Base-by-base conservation (phyloP, 2,888 invertebrate genomes). In the Chloroclysta siterata region DNA sequence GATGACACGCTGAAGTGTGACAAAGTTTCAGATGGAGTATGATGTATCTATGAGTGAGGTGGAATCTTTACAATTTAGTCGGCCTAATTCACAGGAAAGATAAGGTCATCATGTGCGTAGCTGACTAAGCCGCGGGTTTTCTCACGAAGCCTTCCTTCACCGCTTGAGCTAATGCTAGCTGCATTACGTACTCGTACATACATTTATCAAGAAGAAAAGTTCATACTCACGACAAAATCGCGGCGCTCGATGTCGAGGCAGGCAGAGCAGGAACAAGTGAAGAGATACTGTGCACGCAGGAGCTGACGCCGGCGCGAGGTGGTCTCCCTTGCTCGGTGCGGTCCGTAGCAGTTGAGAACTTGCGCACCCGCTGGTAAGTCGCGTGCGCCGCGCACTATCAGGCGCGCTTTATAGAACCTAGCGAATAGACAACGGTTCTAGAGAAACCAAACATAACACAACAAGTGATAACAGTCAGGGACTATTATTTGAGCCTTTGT, bases 341-440 rank as follows among this genome's bases (percentile, higher is more conserved):
- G 95, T 10, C 96, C 97, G 85, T 98, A 98, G 80, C 97, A 97
- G 87, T 98, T 98, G 71, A 94, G 94, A 67, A 99, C 94, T 89
- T 98, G 97, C 11, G 94, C 94, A 5, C 96, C 96, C 29, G 88
- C 75, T 0, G 84, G 70, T 41, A 98, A 93, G 75, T 95, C 94
- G 65, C 94, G 94, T 0, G 94, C 86, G 8, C 97, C 95, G 75
- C 95, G 95, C 2, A 97, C 95, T 66, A 96, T 94, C 22, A 98
- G 91, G 13, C 93, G 93, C 63, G 95, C 94, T 57, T 95, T 95
- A 82, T 95, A 94, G 83, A 96, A 97, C 75, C 96, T 97, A 77
- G 69, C 89, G 15, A 11, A 11, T 44, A 15, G 44, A 44, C 14
- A 44, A 39, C 36, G 11, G 10, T 11, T 39, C 36, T 7, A 39